These are phyloP conservation scores for Talpa occidentalis DNA, from an alignment of 2,113 vertebrate genomes.

Conservation along the genomic window DNA sequence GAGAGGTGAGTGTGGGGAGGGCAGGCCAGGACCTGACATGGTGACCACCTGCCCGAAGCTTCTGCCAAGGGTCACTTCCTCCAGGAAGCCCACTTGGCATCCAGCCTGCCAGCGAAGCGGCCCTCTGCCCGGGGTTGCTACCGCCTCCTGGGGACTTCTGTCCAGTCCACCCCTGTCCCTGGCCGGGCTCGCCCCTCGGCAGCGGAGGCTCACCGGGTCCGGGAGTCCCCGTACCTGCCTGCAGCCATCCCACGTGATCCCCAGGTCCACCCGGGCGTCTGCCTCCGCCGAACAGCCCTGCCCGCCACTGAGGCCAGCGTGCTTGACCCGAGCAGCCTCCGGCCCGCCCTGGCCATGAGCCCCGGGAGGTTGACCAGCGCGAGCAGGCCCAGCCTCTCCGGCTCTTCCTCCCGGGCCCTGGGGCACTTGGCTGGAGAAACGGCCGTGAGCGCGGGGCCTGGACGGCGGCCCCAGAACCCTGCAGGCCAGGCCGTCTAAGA, in stretches of 20 bases:
- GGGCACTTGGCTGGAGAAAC: too few relatives aligned
- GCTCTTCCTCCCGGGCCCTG: neutral
- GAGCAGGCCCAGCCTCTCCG: rapidly evolving
- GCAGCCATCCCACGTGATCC: rapidly evolving
- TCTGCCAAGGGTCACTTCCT: neutral
- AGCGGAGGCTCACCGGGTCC: neutral
- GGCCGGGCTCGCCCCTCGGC: rapidly evolving
- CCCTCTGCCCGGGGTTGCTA: neutral
- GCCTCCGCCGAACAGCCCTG: neutral
- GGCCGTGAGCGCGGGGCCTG: too few relatives aligned
- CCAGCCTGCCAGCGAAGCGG: rapidly evolving
- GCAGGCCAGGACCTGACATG: neutral
- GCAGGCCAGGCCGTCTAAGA: too few relatives aligned
- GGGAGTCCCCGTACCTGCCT: too few relatives aligned
- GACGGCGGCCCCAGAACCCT: too few relatives aligned
- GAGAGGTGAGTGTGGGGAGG: rapidly evolving
- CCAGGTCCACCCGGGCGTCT: rapidly evolving
- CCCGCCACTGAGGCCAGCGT: rapidly evolving
- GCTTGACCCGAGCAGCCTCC: neutral
- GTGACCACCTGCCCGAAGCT: neutral
- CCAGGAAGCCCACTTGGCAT: neutral
- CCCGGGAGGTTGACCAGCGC: neutral
- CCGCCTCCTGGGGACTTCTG: rapidly evolving
- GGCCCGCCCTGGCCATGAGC: neutral
- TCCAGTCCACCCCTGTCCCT: rapidly evolving